Evolutionary conservation across 1,140 invertebrate genomes (phyloP), one percentile per base, ranked within the genome.

Genomic region (Zaprionus vittiger): DNA sequence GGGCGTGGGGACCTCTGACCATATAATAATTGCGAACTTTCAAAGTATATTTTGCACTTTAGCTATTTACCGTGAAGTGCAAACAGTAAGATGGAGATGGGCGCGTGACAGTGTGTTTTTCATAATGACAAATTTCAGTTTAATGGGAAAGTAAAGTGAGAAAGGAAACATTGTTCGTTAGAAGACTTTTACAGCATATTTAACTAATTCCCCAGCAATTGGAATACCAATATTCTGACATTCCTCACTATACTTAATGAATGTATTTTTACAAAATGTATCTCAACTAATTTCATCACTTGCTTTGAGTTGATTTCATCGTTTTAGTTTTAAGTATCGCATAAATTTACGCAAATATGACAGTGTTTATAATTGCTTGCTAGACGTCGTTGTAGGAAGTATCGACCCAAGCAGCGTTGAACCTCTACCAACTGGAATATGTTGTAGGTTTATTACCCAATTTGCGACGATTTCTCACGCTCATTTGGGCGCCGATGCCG

Each of bases 381-480:
- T 12, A 26, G 15, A n/a, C 3, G 28, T 7, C 28, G 15, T 26
- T 56, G 54, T 28, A 56, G 15, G 54, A 56, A 56, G 54, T 56
- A 24, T 15, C 1, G 4, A 17, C 2, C 54, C 26, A 3, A 56
- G 12, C 54, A 9, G 9, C 22, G 15, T 14, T 24, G 14, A 54
- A 54, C 49, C 14, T 22, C 9, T n/a, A 11, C 17, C n/a, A 31
- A 22, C n/a, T 31, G 55, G 12, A 31, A 20, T 9, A 14, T n/a
- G 20, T 24, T 37, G 7, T 7, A 28, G 1, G 12, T 56, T 66
- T 34, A 67, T 59, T 57, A 28, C 26, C 22, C 55, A 67, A 67
- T 67, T 22, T 59, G 6, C 11, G 26, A 17, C 11, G 47, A 59
- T 67, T 67, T 67, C 64, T 57, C 64, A 67, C 64, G 64, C 64